Conservation (phyloP, 53 echinoderm and acorn worm genomes). For the Holothuria leucospilota region DNA sequence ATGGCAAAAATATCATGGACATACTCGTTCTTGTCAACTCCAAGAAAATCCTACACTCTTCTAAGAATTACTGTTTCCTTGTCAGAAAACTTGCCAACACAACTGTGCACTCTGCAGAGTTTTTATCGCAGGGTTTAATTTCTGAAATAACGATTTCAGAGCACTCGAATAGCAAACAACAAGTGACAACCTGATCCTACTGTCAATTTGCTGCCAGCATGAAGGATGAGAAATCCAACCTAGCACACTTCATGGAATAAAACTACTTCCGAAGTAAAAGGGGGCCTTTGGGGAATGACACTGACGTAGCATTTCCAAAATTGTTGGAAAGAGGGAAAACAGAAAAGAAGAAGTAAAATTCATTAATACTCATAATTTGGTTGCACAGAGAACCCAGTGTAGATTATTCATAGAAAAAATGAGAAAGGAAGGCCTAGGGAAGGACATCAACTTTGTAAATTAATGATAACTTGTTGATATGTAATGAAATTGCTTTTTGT, state of each 20-base stretch:
- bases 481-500: too few species aligned
- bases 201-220: slow-evolving; percentile 23
- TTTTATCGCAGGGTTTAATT: slow-evolving; percentile 30
- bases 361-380: too few species aligned
- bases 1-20: slow-evolving; percentile 7
- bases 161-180: slow-evolving; percentile 40
- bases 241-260: slow-evolving; percentile 28
- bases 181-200: slow-evolving; percentile 42
- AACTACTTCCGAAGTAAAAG: slow-evolving; percentile 25
- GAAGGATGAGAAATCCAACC: slow-evolving; percentile 33
- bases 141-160: slow-evolving; percentile 40
- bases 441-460: too few species aligned
- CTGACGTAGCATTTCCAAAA: too few species aligned
- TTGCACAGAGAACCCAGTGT: too few species aligned
- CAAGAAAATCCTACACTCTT: slow-evolving; percentile 14
- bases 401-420: neutral
- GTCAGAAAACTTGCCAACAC: too few species aligned
- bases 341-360: too few species aligned
- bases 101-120: too few species aligned
- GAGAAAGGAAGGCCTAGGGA: neutral
- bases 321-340: too few species aligned
- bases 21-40: slow-evolving; percentile 4
- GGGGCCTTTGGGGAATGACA: slow-evolving; percentile 36
- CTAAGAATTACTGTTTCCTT: too few species aligned
- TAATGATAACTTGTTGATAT: too few species aligned